Evolutionary conservation across 2,797 vertebrate species (phyloP).

Genomic region (Lophotriccus pileatus): DNA sequence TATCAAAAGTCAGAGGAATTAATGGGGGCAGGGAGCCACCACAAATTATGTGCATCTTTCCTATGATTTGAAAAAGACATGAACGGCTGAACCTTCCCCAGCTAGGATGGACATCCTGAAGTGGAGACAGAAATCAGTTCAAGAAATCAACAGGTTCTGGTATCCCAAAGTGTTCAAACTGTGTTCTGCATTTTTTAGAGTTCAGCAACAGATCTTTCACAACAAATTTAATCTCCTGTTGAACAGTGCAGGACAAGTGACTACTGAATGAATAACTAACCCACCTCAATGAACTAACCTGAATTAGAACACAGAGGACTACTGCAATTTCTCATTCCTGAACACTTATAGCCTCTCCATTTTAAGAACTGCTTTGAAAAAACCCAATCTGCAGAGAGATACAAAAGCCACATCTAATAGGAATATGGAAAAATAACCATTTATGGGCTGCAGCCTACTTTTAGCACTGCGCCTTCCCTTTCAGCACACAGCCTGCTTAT

Average conservation of each 20-base stretch:
- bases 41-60: not conserved
- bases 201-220: not conserved
- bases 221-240: not conserved
- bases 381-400: not conserved
- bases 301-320: not conserved
- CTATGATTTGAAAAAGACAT: rapidly evolving
- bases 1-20: not conserved
- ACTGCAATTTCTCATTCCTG: not conserved
- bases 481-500: conserved; percentile 44
- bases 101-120: not conserved
- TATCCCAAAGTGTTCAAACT: not conserved
- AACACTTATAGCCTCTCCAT: not conserved
- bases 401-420: not conserved
- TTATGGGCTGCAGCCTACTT: not conserved
- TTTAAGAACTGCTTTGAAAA: not conserved
- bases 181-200: not conserved
- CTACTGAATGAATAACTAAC: not conserved
- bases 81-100: not conserved
- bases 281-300: not conserved
- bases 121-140: not conserved
- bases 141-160: not conserved
- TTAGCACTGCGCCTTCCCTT: not conserved
- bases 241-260: not conserved
- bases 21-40: not conserved
- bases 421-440: not conserved